Base-by-base conservation (phyloP, 2,888 invertebrate species). In the Xanthorhoe spadicearia region DNA sequence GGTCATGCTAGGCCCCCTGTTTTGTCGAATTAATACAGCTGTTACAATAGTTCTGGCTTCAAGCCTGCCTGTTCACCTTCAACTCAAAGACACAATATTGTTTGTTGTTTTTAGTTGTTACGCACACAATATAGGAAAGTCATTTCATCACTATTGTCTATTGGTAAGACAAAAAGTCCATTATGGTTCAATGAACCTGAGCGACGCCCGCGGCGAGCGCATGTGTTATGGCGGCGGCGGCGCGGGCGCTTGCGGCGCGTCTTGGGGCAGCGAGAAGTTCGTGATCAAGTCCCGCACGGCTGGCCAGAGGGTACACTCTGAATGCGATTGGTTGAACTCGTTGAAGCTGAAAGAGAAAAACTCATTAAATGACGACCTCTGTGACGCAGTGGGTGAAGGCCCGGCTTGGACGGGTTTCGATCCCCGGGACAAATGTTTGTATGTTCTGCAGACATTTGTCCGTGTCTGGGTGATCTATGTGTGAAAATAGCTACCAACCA, bases 281-380 rank as follows among this genome's bases (percentile, higher is more conserved):
- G 96, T 95, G 61, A 99, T 90, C 64, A 99, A 92, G 89, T 99
- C 98, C 71, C 98, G 94, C 55, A 99, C 96, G 18, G 98, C 98
- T 35, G 98, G 98, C 88, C 97, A 98, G 61, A 99, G 94, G 15
- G 98, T 97, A 86, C 98, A 98, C 82, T 98, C 98, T 93, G 93
- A 97, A 96, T 89, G 98, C 94, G 78, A 77, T 92, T 94, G 94
- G 74, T 95, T 95, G 84, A 96, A 97, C 80, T 97, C 97, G 61
- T 96, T 95, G 84, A 97, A 97, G 74, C 95, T 93, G 80, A 17
- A 58, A 61, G 1, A 51, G 0, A 61, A 32, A 13, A 43, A 2
- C 3, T 10, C 2, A 13, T 38, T 10, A 9, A 46, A n/a, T n/a
- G n/a, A n/a, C n/a, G n/a, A n/a, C n/a, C n/a, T n/a, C n/a, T n/a